A percentile compares a stretch with the other conserved stretches of the same genome.
Conservation (phyloP, 1,140 invertebrate species). For the Episyrphus balteatus region DNA sequence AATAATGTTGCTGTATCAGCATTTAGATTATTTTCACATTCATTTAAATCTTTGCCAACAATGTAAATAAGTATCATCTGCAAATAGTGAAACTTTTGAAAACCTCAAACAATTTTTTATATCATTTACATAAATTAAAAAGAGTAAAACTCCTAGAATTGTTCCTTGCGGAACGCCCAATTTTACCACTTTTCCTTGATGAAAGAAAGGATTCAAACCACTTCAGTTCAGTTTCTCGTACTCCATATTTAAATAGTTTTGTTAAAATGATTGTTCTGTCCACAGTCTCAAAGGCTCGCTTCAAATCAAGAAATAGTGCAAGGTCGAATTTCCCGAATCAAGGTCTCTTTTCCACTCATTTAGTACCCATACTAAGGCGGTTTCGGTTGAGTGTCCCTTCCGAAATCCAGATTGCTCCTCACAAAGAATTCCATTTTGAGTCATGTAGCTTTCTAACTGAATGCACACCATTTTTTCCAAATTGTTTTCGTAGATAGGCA, state of each 20-base stretch:
- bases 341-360: neutral
- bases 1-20: too few relatives aligned
- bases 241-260: neutral
- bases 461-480: neutral
- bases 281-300: neutral
- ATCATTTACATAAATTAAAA: neutral
- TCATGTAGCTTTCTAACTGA: neutral
- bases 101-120: neutral
- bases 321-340: too few relatives aligned
- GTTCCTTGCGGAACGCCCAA: neutral
- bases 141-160: neutral
- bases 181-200: neutral
- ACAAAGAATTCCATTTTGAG: neutral
- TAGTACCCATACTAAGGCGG: neutral
- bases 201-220: neutral
- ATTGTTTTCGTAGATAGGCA: neutral
- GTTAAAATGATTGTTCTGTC: neutral
- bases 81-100: neutral
- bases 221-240: neutral
- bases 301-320: neutral
- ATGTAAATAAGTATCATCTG: neutral
- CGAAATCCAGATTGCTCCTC: neutral
- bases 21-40: too few relatives aligned
- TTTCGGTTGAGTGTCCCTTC: neutral
- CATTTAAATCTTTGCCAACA: neutral